phyloP scores from a whole-genome alignment of 1,140 invertebrate genomes.

The Hesperophylax magnus region DNA sequence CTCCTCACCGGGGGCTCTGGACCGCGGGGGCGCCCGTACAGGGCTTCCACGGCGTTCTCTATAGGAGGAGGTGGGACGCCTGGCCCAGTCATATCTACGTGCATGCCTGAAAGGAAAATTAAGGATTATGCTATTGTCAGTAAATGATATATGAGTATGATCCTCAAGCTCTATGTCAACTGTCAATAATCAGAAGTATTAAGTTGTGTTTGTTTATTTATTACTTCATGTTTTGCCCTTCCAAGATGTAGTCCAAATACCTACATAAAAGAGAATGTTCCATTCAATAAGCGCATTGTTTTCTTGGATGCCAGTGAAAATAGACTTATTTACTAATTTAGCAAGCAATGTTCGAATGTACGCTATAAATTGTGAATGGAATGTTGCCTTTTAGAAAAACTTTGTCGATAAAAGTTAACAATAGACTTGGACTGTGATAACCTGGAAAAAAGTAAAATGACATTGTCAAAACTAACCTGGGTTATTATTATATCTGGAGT shows the following conservation, averaged over 20 bases:
- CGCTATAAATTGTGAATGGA: too few species aligned
- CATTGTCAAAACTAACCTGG: constrained; percentile 35
- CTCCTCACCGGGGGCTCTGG: constrained; percentile 55
- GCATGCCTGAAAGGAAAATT: not conserved
- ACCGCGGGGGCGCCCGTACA: constrained; percentile 24
- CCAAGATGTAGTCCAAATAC: too few species aligned
- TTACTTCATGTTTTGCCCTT: not conserved
- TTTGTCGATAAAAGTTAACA: too few species aligned
- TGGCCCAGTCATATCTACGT: not conserved
- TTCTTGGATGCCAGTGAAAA: too few species aligned
- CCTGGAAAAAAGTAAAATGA: not conserved
- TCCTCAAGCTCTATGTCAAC: too few species aligned
- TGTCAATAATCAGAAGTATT: not conserved
- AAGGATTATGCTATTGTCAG: not conserved
- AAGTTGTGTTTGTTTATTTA: not conserved
- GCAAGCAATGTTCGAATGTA: too few species aligned
- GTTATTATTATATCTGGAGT: constrained; percentile 37
- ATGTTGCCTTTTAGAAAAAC: too few species aligned
- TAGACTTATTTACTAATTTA: too few species aligned
- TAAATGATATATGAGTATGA: too few species aligned
- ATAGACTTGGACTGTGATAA: too few species aligned
- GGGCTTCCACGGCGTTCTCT: constrained; percentile 15
- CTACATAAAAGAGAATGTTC: too few species aligned
- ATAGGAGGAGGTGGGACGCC: not conserved
- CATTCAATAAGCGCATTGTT: too few species aligned